Percentiles rank a stretch among this genome's conserved stretches.
phyloP scores from a whole-genome alignment of 1,140 invertebrate species.

The Drosophila murphyi region DNA sequence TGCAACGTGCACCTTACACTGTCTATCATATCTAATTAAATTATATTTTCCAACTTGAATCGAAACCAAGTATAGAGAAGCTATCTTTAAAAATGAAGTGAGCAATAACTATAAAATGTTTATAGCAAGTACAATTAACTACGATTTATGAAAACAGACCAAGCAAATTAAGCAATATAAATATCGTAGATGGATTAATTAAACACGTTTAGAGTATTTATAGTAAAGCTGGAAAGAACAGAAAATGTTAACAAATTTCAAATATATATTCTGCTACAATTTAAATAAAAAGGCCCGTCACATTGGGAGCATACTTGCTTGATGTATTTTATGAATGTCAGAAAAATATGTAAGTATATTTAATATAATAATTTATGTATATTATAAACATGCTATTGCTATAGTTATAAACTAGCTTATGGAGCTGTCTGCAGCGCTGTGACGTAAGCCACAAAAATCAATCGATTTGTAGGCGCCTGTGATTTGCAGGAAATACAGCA shows the following conservation, averaged over 20 bases:
- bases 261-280: slow-evolving; percentile 71
- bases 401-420: slow-evolving; percentile 40
- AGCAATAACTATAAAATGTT: slow-evolving; percentile 1
- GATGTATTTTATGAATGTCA: slow-evolving; percentile 33
- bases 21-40: slow-evolving; percentile 42
- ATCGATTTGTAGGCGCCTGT: slow-evolving; percentile 35
- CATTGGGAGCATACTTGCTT: slow-evolving; percentile 25
- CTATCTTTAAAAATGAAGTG: not conserved
- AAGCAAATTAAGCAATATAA: slow-evolving; percentile 13
- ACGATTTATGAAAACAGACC: slow-evolving; percentile 18
- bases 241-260: slow-evolving; percentile 47
- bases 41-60: slow-evolving; percentile 15
- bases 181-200: slow-evolving; percentile 11
- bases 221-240: slow-evolving; percentile 24
- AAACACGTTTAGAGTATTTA: slow-evolving; percentile 28
- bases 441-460: slow-evolving; percentile 32
- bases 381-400: not conserved
- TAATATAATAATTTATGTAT: not conserved
- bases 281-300: slow-evolving; percentile 54
- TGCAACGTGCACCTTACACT: slow-evolving; percentile 6
- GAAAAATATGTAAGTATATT: slow-evolving; percentile 11
- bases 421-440: slow-evolving; percentile 29
- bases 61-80: not conserved
- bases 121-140: slow-evolving; percentile 21
- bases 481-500: slow-evolving; percentile 56